Evolutionary conservation across 2,888 invertebrate genomes (phyloP).

Genomic region (Oligia strigilis): DNA sequence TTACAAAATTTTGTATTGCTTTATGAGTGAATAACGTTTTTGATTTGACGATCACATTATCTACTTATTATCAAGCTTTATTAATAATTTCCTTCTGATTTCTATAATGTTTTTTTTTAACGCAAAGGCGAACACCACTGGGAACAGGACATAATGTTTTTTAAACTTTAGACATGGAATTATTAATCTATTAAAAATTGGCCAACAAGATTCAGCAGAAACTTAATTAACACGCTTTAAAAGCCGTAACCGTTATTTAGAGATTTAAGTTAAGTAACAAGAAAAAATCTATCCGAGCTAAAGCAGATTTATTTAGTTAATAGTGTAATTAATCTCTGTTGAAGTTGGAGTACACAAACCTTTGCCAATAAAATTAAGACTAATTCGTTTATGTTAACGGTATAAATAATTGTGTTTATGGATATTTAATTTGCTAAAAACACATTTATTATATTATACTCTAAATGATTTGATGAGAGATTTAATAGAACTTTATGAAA

Average conservation of each 20-base stretch:
- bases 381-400: not conserved
- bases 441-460: too few relatives aligned
- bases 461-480: not conserved
- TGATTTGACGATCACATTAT: not conserved
- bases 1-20: not conserved
- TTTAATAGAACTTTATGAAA: not conserved
- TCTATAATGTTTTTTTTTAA: not conserved
- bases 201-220: not conserved
- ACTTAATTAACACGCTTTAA: slow-evolving; percentile 14
- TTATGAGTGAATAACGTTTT: not conserved
- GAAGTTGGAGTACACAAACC: slow-evolving; percentile 15
- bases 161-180: not conserved
- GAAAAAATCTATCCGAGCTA: slow-evolving; percentile 2
- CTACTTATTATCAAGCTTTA: not conserved
- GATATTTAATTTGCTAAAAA: not conserved
- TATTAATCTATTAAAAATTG: not conserved
- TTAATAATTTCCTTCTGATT: not conserved
- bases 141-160: not conserved
- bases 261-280: not conserved
- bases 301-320: slow-evolving; percentile 36
- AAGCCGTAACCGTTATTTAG: not conserved
- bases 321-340: slow-evolving; percentile 34
- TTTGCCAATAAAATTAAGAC: slow-evolving; percentile 12
- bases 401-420: not conserved
- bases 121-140: too few relatives aligned